Base-by-base conservation (phyloP, 2,797 vertebrate species). In the Linurgus olivaceus region DNA sequence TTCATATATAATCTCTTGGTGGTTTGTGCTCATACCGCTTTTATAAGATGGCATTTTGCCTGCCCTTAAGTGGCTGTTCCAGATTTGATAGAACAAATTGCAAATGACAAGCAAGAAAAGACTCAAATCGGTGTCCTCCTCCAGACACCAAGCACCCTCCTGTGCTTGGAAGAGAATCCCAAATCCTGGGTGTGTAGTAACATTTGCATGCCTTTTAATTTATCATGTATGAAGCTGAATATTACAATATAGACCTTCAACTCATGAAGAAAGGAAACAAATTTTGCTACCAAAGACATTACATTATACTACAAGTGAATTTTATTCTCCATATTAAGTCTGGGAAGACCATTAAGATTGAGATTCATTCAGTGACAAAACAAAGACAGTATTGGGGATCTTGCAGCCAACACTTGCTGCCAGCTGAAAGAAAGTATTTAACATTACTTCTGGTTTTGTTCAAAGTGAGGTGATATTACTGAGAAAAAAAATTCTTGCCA, bases 81-180 rank as follows among this genome's bases (percentile, higher is more conserved):
- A 79, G 61, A 67, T 88, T 90, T 79, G 71, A 38, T 44, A 79
- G 61, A 94, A 79, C 47, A 81, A 93, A 77, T 15, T 76, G 75
- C 38, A 77, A 54, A 54, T 79, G 73, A 47, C 1, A 7, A 80
- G 40, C 17, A 67, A 72, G 68, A 73, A 63, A 29, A 72, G 31
- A 35, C 71, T 83, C 28, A 58, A n/a, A 23, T 23, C 38, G 28
- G 17, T 45, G 33, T 45, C n/a, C 37, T 77, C 1, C 26, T 59
- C 68, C 71, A 85, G 31, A 26, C 58, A 37, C 33, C 63, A 59
- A 54, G 13, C 19, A 18, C 20, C 28, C 8, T 82, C 25, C 51
- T 85, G 37, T 0, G 0, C 57, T 80, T 1, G 0, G 15, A 88
- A 67, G 29, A 52, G 73, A 80, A 55, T 57, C 28, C 40, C 8